Conservation (phyloP, 2,888 invertebrate genomes). For the Eupithecia vulgata region DNA sequence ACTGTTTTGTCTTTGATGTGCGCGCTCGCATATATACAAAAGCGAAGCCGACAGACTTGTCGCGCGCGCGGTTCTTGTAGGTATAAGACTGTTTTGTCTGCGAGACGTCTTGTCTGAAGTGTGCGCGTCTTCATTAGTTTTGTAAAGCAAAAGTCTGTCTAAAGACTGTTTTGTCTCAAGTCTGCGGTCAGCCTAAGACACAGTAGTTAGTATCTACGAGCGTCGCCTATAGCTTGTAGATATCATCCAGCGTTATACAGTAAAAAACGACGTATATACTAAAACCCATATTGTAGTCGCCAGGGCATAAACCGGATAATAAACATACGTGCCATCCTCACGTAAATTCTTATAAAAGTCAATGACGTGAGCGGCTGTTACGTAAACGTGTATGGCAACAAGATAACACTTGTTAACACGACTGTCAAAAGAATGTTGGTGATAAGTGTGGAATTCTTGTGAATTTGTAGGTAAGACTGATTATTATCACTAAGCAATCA, state of each 20-base stretch:
- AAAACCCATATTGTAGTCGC: slow-evolving; percentile 15
- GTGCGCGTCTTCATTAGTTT: no score
- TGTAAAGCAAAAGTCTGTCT: no score
- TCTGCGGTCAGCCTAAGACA: no score
- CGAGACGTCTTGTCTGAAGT: no score
- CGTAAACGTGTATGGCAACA: slow-evolving; percentile 31
- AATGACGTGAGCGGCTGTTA: slow-evolving; percentile 28
- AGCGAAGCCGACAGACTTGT: no score
- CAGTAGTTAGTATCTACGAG: background rate
- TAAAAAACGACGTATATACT: background rate
- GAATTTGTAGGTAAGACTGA: background rate
- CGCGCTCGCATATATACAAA: no score
- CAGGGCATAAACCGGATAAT: slow-evolving; percentile 19
- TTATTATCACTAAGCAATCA: background rate
- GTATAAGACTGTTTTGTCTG: no score
- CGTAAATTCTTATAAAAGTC: slow-evolving; percentile 21
- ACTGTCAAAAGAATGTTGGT: background rate
- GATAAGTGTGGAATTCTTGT: background rate
- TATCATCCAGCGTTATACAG: background rate
- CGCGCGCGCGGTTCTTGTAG: no score
- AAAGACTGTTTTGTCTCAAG: no score
- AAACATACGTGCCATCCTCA: slow-evolving; percentile 25
- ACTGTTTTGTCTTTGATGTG: no score
- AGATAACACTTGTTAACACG: slow-evolving; percentile 24
- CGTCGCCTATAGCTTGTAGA: background rate